These are phyloP conservation scores for Dissostichus mawsoni DNA, from an alignment of 2,113 vertebrate species.

Conservation along the genomic window DNA sequence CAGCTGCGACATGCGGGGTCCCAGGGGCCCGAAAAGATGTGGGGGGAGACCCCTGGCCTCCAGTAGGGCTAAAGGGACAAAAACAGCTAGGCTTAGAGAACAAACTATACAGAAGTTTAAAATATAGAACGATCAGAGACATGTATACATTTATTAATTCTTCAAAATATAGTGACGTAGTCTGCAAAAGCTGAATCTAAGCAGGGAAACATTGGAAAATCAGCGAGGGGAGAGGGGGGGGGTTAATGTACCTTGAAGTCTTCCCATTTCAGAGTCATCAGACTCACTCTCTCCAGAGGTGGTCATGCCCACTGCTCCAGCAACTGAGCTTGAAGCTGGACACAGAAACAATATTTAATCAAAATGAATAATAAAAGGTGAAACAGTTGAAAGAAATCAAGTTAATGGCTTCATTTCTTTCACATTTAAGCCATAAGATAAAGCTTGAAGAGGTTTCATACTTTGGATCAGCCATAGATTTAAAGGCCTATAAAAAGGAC, in stretches of 20 bases:
- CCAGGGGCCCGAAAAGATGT: constrained; percentile 98
- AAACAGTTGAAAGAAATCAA: background rate
- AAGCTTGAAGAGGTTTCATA: background rate
- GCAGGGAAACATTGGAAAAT: background rate
- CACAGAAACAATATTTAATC: background rate
- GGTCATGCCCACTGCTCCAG: constrained; percentile 98
- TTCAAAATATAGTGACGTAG: background rate
- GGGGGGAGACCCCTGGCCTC: constrained; percentile 98
- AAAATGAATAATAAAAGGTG: background rate
- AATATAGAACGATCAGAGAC: background rate
- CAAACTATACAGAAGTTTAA: background rate
- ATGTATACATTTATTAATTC: background rate
- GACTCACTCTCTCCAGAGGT: constrained; percentile 99
- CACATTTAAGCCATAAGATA: too few relatives aligned
- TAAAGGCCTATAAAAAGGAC: background rate
- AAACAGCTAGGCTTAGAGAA: constrained; percentile 14
- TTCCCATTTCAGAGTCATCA: constrained; percentile 99
- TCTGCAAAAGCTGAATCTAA: background rate
- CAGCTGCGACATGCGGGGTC: constrained; percentile 98
- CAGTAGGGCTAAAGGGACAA: constrained; percentile 87
- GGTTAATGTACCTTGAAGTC: constrained; percentile 92
- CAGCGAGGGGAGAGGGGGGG: background rate
- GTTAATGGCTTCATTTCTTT: background rate
- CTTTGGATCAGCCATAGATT: background rate
- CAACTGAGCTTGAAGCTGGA: constrained; percentile 97